Percentiles rank a stretch among this genome's conserved stretches.
Conservation (phyloP, 53 echinoderm and acorn worm genomes). For the Arbacia lixula region DNA sequence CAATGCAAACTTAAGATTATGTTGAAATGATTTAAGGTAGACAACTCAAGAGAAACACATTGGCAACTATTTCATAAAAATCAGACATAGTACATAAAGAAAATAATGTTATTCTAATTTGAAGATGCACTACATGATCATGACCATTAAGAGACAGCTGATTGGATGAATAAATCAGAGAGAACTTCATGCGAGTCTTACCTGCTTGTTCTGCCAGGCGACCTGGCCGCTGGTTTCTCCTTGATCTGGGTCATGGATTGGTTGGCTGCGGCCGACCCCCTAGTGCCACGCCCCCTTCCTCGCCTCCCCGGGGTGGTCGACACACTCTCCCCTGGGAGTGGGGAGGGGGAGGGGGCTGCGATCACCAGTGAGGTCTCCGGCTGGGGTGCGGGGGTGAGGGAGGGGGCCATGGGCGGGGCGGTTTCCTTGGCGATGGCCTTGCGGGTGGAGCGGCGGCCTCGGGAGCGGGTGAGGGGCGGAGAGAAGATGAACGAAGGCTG, state of each 20-base stretch:
- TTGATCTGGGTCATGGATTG: slow-evolving; percentile 46
- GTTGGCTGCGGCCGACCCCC: slow-evolving; percentile 11
- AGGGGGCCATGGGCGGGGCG: slow-evolving; percentile 41
- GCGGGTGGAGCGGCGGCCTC: slow-evolving; percentile 63
- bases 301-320: slow-evolving; percentile 3
- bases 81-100: too few species aligned
- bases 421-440: slow-evolving; percentile 60
- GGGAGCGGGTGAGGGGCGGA: slow-evolving; percentile 86
- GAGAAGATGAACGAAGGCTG: slow-evolving; percentile 92
- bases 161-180: too few species aligned
- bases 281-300: neutral
- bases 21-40: too few species aligned
- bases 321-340: slow-evolving; percentile 54
- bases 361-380: neutral
- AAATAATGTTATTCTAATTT: too few species aligned
- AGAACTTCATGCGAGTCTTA: too few species aligned
- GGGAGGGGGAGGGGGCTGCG: slow-evolving; percentile 1
- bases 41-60: too few species aligned
- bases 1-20: too few species aligned
- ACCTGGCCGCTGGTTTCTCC: slow-evolving; percentile 32
- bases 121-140: too few species aligned
- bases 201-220: neutral
- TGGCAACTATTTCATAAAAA: too few species aligned
- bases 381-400: neutral
- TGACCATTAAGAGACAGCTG: too few species aligned